phyloP scores from a whole-genome alignment of 2,113 vertebrate genomes.

The Bubo scandiacus region DNA sequence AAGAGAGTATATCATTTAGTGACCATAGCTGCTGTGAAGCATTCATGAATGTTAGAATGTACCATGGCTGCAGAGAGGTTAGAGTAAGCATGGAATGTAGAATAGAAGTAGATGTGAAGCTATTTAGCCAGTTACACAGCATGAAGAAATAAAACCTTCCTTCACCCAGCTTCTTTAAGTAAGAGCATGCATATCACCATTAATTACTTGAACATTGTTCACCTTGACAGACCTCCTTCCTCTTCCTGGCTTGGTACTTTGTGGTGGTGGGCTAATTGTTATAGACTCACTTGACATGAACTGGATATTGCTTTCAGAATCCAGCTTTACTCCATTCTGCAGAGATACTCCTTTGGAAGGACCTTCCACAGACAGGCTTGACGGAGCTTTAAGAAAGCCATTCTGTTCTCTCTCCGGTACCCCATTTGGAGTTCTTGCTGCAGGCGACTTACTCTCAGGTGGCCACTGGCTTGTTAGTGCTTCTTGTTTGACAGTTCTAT shows the following conservation, averaged over 20 bases:
- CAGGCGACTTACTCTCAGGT: constrained; percentile 61
- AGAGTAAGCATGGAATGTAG: not conserved
- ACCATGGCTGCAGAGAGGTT: not conserved
- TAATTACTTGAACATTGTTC: constrained; percentile 71
- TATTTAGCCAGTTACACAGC: not conserved
- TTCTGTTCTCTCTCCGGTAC: constrained; percentile 79
- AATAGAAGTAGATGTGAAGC: not conserved
- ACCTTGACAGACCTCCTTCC: constrained; percentile 92
- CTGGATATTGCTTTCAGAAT: constrained; percentile 71
- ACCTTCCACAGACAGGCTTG: constrained; percentile 80
- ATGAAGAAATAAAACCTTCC: not conserved
- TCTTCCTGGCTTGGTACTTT: constrained; percentile 89
- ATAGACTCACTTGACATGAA: constrained; percentile 79
- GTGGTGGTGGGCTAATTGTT: constrained; percentile 90
- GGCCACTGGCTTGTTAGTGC: constrained; percentile 79
- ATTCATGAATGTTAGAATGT: not conserved
- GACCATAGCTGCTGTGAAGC: not conserved
- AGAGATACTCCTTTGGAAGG: constrained; percentile 66
- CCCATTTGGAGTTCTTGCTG: constrained; percentile 68
- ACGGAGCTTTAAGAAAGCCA: constrained; percentile 62
- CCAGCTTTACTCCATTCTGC: constrained; percentile 75
- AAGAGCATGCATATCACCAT: constrained; percentile 61
- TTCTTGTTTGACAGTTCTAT: constrained; percentile 81
- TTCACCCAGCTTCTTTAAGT: constrained; percentile 52
- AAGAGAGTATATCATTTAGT: constrained; percentile 62